These are phyloP conservation scores for Adrianichthys oophorus DNA, from an alignment of 2,797 vertebrate species.

Conservation along the genomic window DNA sequence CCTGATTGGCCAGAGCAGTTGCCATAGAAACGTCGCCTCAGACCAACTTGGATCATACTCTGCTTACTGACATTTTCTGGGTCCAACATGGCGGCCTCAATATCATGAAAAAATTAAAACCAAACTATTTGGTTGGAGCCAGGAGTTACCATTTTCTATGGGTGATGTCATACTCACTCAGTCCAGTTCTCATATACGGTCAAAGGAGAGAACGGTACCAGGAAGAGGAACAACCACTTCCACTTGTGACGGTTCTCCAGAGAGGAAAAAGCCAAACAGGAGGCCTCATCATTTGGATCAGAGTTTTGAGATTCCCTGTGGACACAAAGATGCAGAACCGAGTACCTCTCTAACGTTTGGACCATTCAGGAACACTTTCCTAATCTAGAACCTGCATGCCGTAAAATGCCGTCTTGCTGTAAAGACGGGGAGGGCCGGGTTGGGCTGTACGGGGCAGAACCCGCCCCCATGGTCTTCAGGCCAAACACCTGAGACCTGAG, in stretches of 20 bases:
- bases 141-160: no score
- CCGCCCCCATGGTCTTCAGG: constrained; percentile 59
- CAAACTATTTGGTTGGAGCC: no score
- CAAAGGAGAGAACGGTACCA: constrained; percentile 46
- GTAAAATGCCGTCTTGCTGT: constrained; percentile 55
- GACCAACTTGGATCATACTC: no score
- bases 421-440: constrained; percentile 29
- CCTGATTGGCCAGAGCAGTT: no score
- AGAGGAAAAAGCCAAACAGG: constrained; percentile 49
- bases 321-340: constrained; percentile 11
- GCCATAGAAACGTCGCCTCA: no score
- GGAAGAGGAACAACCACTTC: constrained; percentile 54
- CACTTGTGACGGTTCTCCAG: constrained; percentile 54
- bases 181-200: no score
- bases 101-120: no score
- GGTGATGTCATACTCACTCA: no score
- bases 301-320: constrained; percentile 8
- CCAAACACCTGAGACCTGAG: constrained; percentile 36
- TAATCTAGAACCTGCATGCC: constrained; percentile 55
- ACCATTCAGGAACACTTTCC: constrained; percentile 25
- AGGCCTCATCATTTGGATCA: constrained; percentile 53
- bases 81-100: no score
- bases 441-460: constrained; percentile 52
- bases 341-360: constrained; percentile 25
- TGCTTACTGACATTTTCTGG: no score